A percentile compares a stretch with the other conserved stretches of the same genome.
These are phyloP conservation scores for Bellardia bayeri DNA, from an alignment of 2,888 invertebrate species.

Conservation along the genomic window DNA sequence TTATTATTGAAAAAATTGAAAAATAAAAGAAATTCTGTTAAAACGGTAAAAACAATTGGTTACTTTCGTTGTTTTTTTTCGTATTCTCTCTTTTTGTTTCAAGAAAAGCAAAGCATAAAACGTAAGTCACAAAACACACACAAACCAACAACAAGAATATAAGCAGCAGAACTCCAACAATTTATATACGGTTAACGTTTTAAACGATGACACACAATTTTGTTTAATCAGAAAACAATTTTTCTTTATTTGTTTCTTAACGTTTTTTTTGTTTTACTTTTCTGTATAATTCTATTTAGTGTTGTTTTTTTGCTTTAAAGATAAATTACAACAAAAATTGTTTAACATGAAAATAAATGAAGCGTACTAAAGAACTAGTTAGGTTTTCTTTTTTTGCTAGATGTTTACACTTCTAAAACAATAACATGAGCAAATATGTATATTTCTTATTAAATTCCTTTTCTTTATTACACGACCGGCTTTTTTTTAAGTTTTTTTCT, in stretches of 20 bases:
- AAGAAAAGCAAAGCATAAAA: conserved; percentile 40
- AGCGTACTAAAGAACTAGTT: conserved; percentile 14
- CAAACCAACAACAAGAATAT: conserved; percentile 14
- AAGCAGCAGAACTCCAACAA: conserved; percentile 59
- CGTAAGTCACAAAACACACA: conserved; percentile 50
- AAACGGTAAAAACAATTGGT: conserved; percentile 43
- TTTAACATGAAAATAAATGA: conserved; percentile 39
- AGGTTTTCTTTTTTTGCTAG: conserved; percentile 28
- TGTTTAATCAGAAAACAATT: conserved; percentile 54
- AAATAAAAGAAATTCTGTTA: conserved; percentile 24
- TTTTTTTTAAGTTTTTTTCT: conserved; percentile 52
- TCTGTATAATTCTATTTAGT: conserved; percentile 21
- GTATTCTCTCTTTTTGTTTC: conserved; percentile 13
- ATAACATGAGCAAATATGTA: not conserved
- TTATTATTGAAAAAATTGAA: conserved; percentile 29
- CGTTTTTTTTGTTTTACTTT: conserved; percentile 26
- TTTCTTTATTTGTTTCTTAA: conserved; percentile 27
- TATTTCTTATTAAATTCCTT: conserved; percentile 26
- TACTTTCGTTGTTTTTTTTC: conserved; percentile 36
- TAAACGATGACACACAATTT: conserved; percentile 71
- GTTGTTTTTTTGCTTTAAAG: conserved; percentile 24
- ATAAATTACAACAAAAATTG: conserved; percentile 20
- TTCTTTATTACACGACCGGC: conserved; percentile 60
- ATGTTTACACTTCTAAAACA: conserved; percentile 24
- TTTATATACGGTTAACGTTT: conserved; percentile 17